Evolutionary conservation across 2,888 invertebrate species (phyloP), one percentile per base, ranked within the genome.

Genomic region (Pseudeuparius sepicola): DNA sequence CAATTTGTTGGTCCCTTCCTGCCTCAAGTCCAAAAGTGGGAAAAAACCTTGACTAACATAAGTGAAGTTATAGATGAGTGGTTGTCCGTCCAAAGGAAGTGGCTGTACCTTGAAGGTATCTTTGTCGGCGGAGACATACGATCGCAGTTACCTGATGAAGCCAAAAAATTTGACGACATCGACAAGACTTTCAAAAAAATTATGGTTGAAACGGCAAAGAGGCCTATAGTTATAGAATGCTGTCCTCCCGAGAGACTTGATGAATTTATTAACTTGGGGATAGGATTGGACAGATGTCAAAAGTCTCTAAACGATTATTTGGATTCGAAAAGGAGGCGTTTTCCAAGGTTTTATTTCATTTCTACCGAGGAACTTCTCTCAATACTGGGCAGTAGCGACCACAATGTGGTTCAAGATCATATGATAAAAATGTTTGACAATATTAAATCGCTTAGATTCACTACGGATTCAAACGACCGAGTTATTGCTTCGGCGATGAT

Each of bases 371-470:
- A 93, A 59, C 60, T 93, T 45, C 68, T 94, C 4, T 83, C 86
- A 2, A 87, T 93, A 48, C 70, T 93, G 31, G 92, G 92, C 9
- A 88, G 84, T 55, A 85, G 80, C 45, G 81, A 86, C 42, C 80
- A 86, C 6, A 70, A 69, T 33, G 81, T 83, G 50, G 87, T 93
- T 5, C 92, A 93, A 59, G 87, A 90, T 51, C 89, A 93, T 55
- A 86, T 93, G 71, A 84, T 89, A 34, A 93, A 93, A 73, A 92
- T 93, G 88, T 93, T 87, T 59, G 90, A 92, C 60, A 92, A 92
- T 53, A 78, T 93, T 16, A 77, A 80, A 47, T 71, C 79, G 11
- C 65, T 93, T 41, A 70, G 75, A 16, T 67, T 92, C 46, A 68
- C 68, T 14, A 69, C 72, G 24, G 80, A 83, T 49, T 70, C 69